Percentiles rank a stretch among this genome's conserved stretches.
Conservation (phyloP, 2,113 vertebrate species). For the Alligator mississippiensis region DNA sequence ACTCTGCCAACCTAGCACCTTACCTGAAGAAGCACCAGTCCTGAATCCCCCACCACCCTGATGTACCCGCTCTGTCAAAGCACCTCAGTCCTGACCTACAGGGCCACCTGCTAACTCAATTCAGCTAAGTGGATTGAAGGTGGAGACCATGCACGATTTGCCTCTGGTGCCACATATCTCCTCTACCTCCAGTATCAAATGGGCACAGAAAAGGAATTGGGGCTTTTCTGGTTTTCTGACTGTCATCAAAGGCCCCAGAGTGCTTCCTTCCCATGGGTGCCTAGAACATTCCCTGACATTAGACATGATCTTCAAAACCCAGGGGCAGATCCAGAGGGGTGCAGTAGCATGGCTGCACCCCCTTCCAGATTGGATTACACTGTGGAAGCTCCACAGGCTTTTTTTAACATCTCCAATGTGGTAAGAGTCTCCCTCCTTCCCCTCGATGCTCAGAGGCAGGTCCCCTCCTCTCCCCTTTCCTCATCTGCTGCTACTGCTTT, state of each 20-base stretch:
- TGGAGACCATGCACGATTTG: not conserved
- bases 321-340: too few relatives aligned
- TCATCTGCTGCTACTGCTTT: too few relatives aligned
- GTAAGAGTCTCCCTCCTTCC: too few relatives aligned
- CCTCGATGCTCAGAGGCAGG: too few relatives aligned
- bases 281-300: too few relatives aligned
- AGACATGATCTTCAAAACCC: too few relatives aligned
- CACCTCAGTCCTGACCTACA: not conserved
- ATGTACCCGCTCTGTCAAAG: not conserved
- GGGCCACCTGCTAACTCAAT: not conserved
- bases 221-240: not conserved
- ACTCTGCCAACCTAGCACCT: not conserved
- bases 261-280: not conserved
- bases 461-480: too few relatives aligned
- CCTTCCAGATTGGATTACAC: too few relatives aligned
- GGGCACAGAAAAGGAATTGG: not conserved
- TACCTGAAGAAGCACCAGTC: not conserved
- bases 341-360: too few relatives aligned
- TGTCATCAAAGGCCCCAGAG: not conserved
- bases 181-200: not conserved
- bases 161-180: not conserved
- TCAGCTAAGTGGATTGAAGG: not conserved
- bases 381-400: too few relatives aligned
- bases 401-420: too few relatives aligned
- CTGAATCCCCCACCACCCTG: not conserved